These are phyloP conservation scores for Protobothrops mucrosquamatus DNA, from an alignment of 2,113 vertebrate genomes.

Conservation along the genomic window DNA sequence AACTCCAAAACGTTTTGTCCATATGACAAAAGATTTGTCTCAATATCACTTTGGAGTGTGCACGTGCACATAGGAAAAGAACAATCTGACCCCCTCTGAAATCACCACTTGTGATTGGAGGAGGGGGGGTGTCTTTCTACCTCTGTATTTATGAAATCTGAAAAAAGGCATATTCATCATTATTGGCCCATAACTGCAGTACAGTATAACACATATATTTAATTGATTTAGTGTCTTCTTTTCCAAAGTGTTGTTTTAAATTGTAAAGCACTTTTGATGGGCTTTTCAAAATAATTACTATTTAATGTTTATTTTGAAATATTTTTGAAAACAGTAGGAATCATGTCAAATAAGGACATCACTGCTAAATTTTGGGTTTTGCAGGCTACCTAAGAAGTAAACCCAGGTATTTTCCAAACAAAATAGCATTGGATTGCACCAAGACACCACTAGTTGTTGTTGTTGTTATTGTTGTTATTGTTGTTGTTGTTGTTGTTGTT, in stretches of 20 bases:
- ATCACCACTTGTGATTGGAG: neutral
- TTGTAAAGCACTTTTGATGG: neutral
- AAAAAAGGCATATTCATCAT: neutral
- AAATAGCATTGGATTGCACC: neutral
- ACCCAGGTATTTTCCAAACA: neutral
- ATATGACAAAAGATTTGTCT: neutral
- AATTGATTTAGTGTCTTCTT: neutral
- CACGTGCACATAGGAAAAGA: neutral
- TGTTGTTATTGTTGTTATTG: too few species aligned
- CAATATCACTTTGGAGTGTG: neutral
- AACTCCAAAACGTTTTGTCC: neutral
- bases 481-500: too few species aligned
- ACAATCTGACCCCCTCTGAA: neutral
- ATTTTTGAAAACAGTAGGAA: neutral
- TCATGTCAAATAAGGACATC: too few species aligned
- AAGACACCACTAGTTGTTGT: neutral
- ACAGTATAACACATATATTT: neutral
- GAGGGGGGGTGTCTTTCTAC: neutral
- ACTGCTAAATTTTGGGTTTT: neutral
- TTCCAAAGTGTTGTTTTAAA: neutral
- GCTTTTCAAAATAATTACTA: neutral
- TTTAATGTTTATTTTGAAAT: neutral
- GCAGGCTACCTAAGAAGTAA: neutral
- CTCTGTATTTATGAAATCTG: neutral
- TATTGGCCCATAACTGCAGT: neutral